phyloP scores from a whole-genome alignment of 2,113 vertebrate species.

The Gnathonemus longibarbis region DNA sequence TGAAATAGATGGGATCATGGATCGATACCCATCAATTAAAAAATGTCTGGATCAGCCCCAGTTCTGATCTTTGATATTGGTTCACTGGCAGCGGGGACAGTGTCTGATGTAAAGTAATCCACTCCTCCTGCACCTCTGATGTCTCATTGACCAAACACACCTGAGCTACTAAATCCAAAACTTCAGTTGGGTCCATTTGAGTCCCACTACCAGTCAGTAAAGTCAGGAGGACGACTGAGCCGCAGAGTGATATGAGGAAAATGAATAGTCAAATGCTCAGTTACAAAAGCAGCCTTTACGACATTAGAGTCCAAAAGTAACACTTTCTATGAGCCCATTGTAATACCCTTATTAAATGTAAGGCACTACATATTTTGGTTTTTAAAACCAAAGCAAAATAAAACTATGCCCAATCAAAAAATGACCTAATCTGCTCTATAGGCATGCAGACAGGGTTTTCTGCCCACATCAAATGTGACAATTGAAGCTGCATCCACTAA shows the following conservation, averaged over 20 bases:
- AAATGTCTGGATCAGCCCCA: background rate
- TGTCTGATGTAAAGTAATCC: constrained; percentile 50
- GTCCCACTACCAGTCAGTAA: constrained; percentile 25
- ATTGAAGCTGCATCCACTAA: background rate
- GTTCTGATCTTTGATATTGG: background rate
- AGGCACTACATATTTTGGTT: background rate
- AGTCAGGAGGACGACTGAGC: constrained; percentile 47
- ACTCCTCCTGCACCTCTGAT: constrained; percentile 46
- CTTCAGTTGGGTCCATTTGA: constrained; percentile 49
- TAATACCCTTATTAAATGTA: background rate
- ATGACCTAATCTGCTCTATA: background rate
- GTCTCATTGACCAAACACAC: constrained; percentile 58
- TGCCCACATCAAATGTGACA: background rate
- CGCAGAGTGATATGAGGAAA: constrained; percentile 50
- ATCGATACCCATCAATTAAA: background rate
- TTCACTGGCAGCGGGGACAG: background rate
- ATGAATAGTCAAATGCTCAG: constrained; percentile 44
- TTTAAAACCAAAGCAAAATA: background rate
- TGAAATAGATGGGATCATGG: background rate
- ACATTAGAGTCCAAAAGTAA: background rate
- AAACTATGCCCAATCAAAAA: background rate
- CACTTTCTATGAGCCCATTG: background rate
- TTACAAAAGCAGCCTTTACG: background rate
- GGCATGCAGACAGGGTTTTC: background rate
- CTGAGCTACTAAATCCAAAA: constrained; percentile 41